phyloP scores from a whole-genome alignment of 2,797 vertebrate genomes.

The Hypotaenidia okinawae region DNA sequence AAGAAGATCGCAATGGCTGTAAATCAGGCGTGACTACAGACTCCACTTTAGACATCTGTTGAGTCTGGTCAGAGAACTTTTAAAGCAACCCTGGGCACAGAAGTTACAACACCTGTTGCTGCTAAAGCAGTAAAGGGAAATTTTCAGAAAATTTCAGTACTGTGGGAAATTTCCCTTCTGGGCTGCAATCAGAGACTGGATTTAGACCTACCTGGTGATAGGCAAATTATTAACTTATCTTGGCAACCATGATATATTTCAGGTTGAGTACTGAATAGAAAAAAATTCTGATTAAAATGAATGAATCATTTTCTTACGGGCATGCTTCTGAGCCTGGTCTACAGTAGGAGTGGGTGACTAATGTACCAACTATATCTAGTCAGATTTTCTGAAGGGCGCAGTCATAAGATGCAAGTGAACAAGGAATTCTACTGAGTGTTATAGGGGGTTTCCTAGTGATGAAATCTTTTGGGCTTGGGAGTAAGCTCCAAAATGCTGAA shows the following conservation, averaged over 20 bases:
- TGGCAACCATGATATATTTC: not conserved
- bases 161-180: conserved; percentile 29
- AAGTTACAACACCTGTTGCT: not conserved
- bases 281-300: not conserved
- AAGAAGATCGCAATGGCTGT: not conserved
- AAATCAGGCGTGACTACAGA: not conserved
- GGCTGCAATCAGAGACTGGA: not conserved
- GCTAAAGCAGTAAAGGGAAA: conserved; percentile 2
- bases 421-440: not conserved
- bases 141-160: conserved; percentile 17
- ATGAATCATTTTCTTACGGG: not conserved
- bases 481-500: not conserved
- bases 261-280: conserved; percentile 16
- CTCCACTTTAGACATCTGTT: not conserved
- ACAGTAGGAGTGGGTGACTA: conserved; percentile 10
- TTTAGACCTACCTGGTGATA: not conserved
- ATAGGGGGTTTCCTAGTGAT: not conserved
- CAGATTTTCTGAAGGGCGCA: not conserved
- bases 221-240: conserved; percentile 24
- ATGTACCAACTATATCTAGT: not conserved
- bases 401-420: not conserved
- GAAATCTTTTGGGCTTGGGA: not conserved
- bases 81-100: not conserved
- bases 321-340: not conserved
- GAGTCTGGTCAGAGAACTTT: not conserved